phyloP scores from a whole-genome alignment of 2,888 invertebrate genomes.

The Lathronympha strigana region DNA sequence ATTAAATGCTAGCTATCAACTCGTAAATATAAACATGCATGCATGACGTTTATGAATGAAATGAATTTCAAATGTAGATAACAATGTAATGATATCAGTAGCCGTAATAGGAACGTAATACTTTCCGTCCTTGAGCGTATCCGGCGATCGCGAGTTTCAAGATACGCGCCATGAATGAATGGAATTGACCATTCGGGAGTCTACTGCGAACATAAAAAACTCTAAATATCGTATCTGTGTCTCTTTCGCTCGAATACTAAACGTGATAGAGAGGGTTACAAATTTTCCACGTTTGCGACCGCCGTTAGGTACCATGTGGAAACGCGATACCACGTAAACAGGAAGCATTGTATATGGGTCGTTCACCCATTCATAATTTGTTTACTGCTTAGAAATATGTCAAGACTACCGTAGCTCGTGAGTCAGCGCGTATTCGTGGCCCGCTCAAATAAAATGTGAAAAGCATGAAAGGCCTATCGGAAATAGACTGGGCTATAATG shows the following conservation, averaged over 20 bases:
- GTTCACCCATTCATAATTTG: slow-evolving; percentile 51
- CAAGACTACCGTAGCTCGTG: slow-evolving; percentile 26
- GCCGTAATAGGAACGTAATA: slow-evolving; percentile 41
- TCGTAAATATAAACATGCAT: neutral
- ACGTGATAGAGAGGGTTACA: no score
- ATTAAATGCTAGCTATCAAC: neutral
- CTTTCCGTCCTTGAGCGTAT: slow-evolving; percentile 70
- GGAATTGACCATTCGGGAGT: slow-evolving; percentile 47
- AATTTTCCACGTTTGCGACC: no score
- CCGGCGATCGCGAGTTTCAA: slow-evolving; percentile 53
- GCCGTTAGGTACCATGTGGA: slow-evolving; percentile 52
- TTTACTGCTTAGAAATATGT: slow-evolving; percentile 45
- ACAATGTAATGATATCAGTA: slow-evolving; percentile 5
- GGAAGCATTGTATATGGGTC: slow-evolving; percentile 56
- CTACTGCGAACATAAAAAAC: no score
- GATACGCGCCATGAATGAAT: slow-evolving; percentile 56
- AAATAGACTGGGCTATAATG: slow-evolving; percentile 36
- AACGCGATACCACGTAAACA: slow-evolving; percentile 54
- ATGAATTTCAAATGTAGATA: neutral
- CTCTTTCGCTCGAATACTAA: no score
- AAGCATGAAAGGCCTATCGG: slow-evolving; percentile 36
- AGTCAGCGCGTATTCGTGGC: slow-evolving; percentile 26
- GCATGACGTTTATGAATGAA: slow-evolving; percentile 2
- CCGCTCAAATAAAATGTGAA: slow-evolving; percentile 33
- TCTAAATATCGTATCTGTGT: no score